Evolutionary conservation across 2,113 vertebrate genomes (phyloP), one percentile per base, ranked within the genome.

Genomic region (Notarius quadriscutis): DNA sequence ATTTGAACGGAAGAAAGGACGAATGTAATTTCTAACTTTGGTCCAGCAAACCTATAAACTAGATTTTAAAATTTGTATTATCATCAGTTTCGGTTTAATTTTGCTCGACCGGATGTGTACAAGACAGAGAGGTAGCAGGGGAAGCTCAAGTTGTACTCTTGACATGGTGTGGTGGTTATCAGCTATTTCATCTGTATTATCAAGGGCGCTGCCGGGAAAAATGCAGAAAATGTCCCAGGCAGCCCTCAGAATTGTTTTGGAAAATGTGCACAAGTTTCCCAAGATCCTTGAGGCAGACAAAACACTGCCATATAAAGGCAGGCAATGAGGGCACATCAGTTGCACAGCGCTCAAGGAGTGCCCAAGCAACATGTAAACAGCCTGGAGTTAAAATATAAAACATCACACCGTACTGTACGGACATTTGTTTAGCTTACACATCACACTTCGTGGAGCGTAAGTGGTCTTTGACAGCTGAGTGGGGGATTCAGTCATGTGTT

Each of bases 251-350:
- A 91, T 92, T 91, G 88, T 91, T 92, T 90, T 90, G 87, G 79
- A 84, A 91, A 90, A 89, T 63, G 86, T 84, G 57, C 88, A 88
- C 72, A 90, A 89, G 53, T 90, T 91, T 91, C 86, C 89, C 89
- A 89, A 88, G 89, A 88, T 91, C 87, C 87, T 85, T 4, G 6
- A 55, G 74, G 71, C 89, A 92, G 89, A 92, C 89, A 88, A 92
- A 94, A 93, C 57, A 87, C 90, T 92, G 91, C 93, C 93, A 92
- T 93, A 92, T 93, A 92, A 94, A 94, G 93, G 89, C 88, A 91
- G 80, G 82, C 87, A 88, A 88, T 86, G 15, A 87, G 87, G 71
- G 5, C 85, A 87, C 78, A 80, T 81, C 48, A 71, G 79, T 34
- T 79, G 75, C 60, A 67, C 65, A 79, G 63, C 62, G 82, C 75